Base-by-base conservation (phyloP, 92 coral and sea anemone genomes). In the Phenganax subtilis region DNA sequence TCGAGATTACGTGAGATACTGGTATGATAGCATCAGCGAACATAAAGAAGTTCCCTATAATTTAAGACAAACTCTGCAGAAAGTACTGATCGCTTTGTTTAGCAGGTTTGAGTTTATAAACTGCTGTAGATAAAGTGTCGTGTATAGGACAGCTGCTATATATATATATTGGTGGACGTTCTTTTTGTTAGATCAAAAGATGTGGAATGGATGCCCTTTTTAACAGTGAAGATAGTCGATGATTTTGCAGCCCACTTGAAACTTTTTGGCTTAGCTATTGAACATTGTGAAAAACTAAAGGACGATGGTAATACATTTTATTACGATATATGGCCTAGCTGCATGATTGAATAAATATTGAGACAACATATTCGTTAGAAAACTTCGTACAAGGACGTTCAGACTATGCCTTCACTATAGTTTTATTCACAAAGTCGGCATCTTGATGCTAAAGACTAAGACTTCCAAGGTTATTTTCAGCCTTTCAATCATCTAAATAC, bases 121-220 rank as follows among this genome's bases (percentile, higher is more conserved):
- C 55, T 11, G 15, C 52, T 53, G 31, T 57, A 53, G 9, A 2
- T 76, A 6, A 53, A 53, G 5, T 17, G 29, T 59, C 65, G 29
- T 65, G 25, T 25, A 59, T 59, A 69, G 9, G 0, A 15, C 30
- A 30, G 8, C 55, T 16, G 25, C 10, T 51, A 69, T 65, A 20
- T 16, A 68, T 12, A 68, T 68, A 68, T 69, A 3, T 69, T 59
- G 2, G 65, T 7, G 47, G 47, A 37, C 47, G 47, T 37, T 37
- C 47, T 37, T 37, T 37, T 37, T 37, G 3, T 37, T 5, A 93
- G 97, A 81, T 92, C 98, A 76, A 93, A 93, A 77, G 98, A 93
- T 84, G 98, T 93, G 58, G 98, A 93, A 85, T 93, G 98, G 98
- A 94, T 93, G 10, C 90, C 89, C 51, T 91, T 91, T 82, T 75